Evolutionary conservation across 2,888 invertebrate genomes (phyloP), one percentile per base, ranked within the genome.

Genomic region (Ganaspis brasiliensis): DNA sequence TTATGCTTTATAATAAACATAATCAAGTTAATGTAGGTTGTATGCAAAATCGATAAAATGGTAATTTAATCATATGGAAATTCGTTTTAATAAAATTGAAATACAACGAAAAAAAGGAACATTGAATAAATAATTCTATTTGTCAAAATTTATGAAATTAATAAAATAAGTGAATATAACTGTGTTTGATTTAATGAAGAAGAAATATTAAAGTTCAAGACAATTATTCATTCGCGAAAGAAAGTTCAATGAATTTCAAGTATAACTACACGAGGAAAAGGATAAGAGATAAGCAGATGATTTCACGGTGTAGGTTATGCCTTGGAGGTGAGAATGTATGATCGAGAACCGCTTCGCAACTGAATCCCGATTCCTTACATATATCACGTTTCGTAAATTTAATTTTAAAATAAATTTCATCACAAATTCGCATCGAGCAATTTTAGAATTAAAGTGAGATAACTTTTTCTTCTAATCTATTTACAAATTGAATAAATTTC

Each of bases 221-320:
- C 19, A 35, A 63, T 63, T 63, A 63, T 63, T 45, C 37, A 63
- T 40, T 45, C 40, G 40, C 21, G 37, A 14, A 24, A 40, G 14
- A 63, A 63, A 63, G 63, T n/a, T 63, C 40, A 40, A 63, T 40
- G 63, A 63, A 63, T 63, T 63, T 63, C 24, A 63, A 40, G 63
- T 63, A 31, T 31, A 63, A 63, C 19, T 19, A 37, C 37, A 5
- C 21, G 19, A 63, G 19, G 40, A 52, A 52, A 16, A 1, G 19
- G 52, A 52, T 52, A 19, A 16, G 12, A 37, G 14, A 63, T 63
- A 63, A 63, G 24, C 40, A 63, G 40, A 63, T 14, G 37, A 63
- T 63, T 63, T 63, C 63, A 63, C 63, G 63, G 40, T 63, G n/a
- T 8, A 21, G 6, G 63, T 14, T 63, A 63, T 63, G 63, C 63